Conservation (phyloP, 2,113 vertebrate species). For the Rostratula benghalensis region DNA sequence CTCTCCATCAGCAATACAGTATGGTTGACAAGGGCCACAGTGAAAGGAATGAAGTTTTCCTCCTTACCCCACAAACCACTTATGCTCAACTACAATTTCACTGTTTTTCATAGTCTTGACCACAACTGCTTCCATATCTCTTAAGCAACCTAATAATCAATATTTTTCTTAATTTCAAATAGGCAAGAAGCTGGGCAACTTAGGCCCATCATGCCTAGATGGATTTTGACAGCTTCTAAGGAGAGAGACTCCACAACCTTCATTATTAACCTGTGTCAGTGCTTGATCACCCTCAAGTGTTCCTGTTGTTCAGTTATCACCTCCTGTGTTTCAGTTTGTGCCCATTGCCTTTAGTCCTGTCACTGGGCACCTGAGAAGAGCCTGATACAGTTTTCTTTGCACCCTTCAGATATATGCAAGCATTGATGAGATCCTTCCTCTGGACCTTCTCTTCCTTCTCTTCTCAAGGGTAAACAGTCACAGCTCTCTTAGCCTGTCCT, state of each 20-base stretch:
- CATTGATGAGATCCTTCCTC: not conserved
- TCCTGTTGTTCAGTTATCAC: not conserved
- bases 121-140: not conserved
- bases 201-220: not conserved
- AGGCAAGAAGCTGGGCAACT: not conserved
- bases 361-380: not conserved
- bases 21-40: not conserved
- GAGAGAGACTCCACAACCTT: not conserved
- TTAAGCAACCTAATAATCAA: not conserved
- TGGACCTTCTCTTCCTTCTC: not conserved
- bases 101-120: not conserved
- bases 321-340: not conserved
- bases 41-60: not conserved
- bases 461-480: not conserved
- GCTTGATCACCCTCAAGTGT: not conserved
- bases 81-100: not conserved
- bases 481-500: not conserved
- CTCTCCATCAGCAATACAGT: not conserved
- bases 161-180: not conserved
- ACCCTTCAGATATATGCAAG: not conserved
- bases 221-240: not conserved
- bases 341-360: not conserved
- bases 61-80: not conserved
- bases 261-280: not conserved
- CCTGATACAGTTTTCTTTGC: not conserved